Percentiles rank a stretch among this genome's conserved stretches.
These are phyloP conservation scores for Dasyornis broadbenti DNA, from an alignment of 2,113 vertebrate species.

Conservation along the genomic window DNA sequence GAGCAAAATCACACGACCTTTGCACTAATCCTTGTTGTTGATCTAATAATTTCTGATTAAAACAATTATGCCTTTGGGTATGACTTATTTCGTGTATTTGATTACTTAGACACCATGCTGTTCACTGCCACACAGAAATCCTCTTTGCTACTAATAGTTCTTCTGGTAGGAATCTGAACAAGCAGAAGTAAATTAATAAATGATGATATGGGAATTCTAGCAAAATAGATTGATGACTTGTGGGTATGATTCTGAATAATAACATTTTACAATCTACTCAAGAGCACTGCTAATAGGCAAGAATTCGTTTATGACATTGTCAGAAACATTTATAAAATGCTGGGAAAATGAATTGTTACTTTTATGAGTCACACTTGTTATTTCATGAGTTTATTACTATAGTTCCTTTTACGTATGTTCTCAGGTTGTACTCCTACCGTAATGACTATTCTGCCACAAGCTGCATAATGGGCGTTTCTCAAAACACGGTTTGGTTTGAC, in stretches of 20 bases:
- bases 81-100: neutral
- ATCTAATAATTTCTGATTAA: neutral
- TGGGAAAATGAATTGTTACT: neutral
- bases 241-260: slow-evolving; percentile 17
- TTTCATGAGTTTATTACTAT: neutral
- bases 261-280: neutral
- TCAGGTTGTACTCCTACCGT: neutral
- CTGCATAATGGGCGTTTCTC: neutral
- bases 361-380: slow-evolving; percentile 2
- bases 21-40: neutral
- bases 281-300: neutral
- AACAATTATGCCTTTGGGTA: slow-evolving; percentile 2
- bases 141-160: neutral
- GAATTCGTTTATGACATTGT: neutral
- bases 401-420: neutral
- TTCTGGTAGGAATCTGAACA: slow-evolving; percentile 8
- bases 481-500: neutral
- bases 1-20: neutral
- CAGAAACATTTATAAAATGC: neutral
- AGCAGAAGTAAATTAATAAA: slow-evolving; percentile 42
- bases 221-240: slow-evolving; percentile 6
- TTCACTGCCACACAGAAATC: slow-evolving; percentile 13
- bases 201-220: slow-evolving; percentile 28
- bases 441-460: neutral
- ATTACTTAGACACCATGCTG: slow-evolving; percentile 1